Evolutionary conservation across 1,140 invertebrate genomes (phyloP), one percentile per base, ranked within the genome.

Genomic region (Mactra quadrangularis): DNA sequence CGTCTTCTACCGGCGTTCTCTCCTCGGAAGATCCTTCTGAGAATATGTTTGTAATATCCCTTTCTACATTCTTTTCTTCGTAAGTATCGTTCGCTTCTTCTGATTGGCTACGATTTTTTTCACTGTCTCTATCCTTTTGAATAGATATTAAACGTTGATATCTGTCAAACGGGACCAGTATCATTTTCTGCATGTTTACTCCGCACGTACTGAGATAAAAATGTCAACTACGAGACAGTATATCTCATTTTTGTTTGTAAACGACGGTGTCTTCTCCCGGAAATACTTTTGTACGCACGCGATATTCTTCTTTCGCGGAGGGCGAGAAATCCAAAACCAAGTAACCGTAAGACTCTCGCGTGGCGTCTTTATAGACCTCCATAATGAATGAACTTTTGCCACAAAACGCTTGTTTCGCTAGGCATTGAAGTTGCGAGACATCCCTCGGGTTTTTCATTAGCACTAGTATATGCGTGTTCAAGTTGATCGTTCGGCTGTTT

Each of bases 291-390:
- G 52, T 75, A 60, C 50, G 25, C 19, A 75, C 13, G 33, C 72
- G 25, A 7, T 55, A 31, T 15, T 19, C 38, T 25, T 64, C 59
- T 2, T 31, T 70, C 2, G 0, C 41, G 3, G n/a, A 25, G 9
- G 55, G 27, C 4, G 72, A 59, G 19, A 75, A 55, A 59, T 75
- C 50, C 3, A 75, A 22, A 4, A 77, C 75, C 19, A 77, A 38
- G 45, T 77, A 64, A 6, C 72, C 72, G 50, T 57, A 75, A 15
- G 50, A 0, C n/a, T 38, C 4, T 22, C 0, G n/a, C 17, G 33
- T 77, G 6, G 59, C 75, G 59, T 77, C 75, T 77, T 41, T 60
- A 64, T 47, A 77, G 47, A 41, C 75, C n/a, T 77, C 75, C 55
- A 77, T 17, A 13, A 64, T 25, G 22, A 52, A 31, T 17, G 29